Evolutionary conservation across 2,888 invertebrate genomes (phyloP).

Genomic region (Caenorhabditis macrosperma): DNA sequence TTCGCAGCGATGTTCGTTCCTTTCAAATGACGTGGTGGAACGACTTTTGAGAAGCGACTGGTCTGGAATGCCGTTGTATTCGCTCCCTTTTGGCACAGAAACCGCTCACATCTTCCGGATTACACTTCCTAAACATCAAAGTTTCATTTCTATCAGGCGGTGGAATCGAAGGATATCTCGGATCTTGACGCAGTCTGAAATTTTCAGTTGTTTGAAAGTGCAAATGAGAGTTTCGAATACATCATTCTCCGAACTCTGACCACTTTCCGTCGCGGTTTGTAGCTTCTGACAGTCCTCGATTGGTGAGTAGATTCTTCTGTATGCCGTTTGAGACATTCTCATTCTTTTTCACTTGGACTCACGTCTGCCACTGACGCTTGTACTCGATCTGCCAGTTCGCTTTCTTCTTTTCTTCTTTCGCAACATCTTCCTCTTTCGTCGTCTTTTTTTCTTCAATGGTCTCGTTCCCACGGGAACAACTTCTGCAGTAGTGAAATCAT

Average conservation of each 20-base stretch:
- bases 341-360: too few species aligned
- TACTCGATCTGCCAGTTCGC: too few species aligned
- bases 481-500: background rate
- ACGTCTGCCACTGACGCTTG: too few species aligned
- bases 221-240: background rate
- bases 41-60: slow-evolving; percentile 13
- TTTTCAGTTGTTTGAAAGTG: background rate
- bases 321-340: too few species aligned
- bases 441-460: too few species aligned
- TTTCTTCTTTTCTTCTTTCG: slow-evolving; percentile 3
- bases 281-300: background rate
- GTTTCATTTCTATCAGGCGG: background rate
- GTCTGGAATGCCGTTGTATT: background rate
- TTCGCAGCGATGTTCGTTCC: slow-evolving; percentile 10
- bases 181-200: slow-evolving; percentile 30
- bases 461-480: background rate
- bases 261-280: background rate
- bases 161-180: slow-evolving; percentile 29
- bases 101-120: slow-evolving; percentile 19
- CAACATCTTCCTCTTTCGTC: background rate
- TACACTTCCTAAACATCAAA: slow-evolving; percentile 23
- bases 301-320: too few species aligned
- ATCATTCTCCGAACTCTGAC: slow-evolving; percentile 7
- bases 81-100: background rate
- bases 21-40: slow-evolving; percentile 39